Percentiles rank a stretch among this genome's conserved stretches.
Conservation (phyloP, 2,113 vertebrate genomes). For the Chlamydotis undulata region DNA sequence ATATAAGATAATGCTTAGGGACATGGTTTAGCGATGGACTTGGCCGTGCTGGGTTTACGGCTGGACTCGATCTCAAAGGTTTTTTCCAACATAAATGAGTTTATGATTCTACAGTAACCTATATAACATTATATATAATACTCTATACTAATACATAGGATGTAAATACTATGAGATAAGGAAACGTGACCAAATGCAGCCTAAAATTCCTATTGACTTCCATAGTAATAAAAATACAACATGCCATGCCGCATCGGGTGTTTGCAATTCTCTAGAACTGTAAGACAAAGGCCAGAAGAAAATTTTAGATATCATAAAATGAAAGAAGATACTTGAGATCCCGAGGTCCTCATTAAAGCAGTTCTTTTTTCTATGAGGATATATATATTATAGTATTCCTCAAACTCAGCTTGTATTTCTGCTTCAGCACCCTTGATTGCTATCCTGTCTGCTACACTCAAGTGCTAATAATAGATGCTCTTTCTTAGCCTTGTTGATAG, state of each 20-base stretch:
- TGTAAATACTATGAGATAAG: background rate
- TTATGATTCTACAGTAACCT: background rate
- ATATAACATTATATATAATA: background rate
- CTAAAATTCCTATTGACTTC: background rate
- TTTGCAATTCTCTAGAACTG: background rate
- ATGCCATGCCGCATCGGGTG: accelerated
- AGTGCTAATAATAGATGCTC: background rate
- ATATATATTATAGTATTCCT: background rate
- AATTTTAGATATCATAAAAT: background rate
- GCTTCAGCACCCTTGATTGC: background rate
- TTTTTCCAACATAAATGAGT: background rate
- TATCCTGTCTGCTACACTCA: background rate
- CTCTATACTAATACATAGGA: background rate
- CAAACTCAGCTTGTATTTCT: background rate
- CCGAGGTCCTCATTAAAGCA: background rate
- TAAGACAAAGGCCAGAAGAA: background rate
- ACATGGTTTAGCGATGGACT: background rate
- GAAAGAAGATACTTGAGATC: background rate
- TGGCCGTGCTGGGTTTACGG: background rate
- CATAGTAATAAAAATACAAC: background rate
- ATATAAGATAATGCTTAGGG: background rate
- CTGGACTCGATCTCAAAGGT: background rate
- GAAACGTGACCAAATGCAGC: too few relatives aligned
- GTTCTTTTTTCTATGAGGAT: background rate
- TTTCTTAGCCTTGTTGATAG: background rate